Base-by-base conservation (phyloP, 2,888 invertebrate genomes). In the Athalia rosae region DNA sequence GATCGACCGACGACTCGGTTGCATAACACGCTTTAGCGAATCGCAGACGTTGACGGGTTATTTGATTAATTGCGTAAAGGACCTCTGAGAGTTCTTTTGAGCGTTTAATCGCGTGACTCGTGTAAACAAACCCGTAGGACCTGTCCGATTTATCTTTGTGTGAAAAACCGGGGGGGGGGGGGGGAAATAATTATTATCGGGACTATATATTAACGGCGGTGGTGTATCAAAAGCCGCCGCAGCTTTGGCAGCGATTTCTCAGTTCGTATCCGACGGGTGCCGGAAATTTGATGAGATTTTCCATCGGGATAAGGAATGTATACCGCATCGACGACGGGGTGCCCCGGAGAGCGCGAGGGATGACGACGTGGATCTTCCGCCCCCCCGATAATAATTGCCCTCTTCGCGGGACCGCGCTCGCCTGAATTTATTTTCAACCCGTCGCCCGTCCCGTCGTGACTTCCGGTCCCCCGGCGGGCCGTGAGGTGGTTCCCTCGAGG, bases 31-130 rank as follows among this genome's bases (percentile, higher is more conserved):
- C n/a, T 64, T 64, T 47, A 47, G 64, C 45, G 47, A 64, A 64
- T 15, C 64, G 8, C 64, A 53, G 67, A 67, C 58, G 71, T 58
- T 71, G 56, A 71, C 71, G 28, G 43, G 56, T 56, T 45, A 45
- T 71, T 71, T 71, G 71, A 71, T 71, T 71, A 71, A 71, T 71
- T 58, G 50, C 56, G 45, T 28, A 58, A 56, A 15, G 13, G 58
- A 56, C 64, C 43, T 56, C 56, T 56, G 71, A 71, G 71, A 45
- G 71, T 45, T 56, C 71, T 71, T 71, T 71, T 71, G 58, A 71
- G 58, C 71, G 71, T 56, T 15, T 58, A 71, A 58, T 71, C 71
- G 71, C 71, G 71, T 71, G 71, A 71, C 71, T 45, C 15, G 43
- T 71, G 15, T 71, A 71, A 45, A 56, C 45, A 45, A 4, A 56